Evolutionary conservation across 2,888 invertebrate genomes (phyloP), one percentile per base, ranked within the genome.

Genomic region (Agrotis clavis): DNA sequence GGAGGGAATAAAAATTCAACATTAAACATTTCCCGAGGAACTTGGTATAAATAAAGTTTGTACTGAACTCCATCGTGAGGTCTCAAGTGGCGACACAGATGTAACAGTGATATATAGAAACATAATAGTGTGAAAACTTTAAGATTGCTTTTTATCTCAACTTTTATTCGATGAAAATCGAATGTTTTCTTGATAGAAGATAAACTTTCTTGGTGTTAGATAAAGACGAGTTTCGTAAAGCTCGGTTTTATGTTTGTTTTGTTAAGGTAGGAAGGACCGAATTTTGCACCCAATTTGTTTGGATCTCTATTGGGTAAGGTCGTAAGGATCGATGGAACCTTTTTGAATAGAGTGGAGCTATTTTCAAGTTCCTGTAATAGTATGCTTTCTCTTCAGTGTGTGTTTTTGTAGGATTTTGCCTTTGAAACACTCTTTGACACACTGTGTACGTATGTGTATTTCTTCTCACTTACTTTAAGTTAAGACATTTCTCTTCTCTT

Each of bases 11-110:
- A 93, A 93, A 92, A 92, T 92, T 89, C 87, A 90, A 92, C 93
- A 92, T 93, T 93, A 93, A 94, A 93, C 91, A 93, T 93, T 92
- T 92, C 91, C 91, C 72, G 77, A 82, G 81, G 84, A 92, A 92
- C 89, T 92, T 86, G 83, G 87, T 90, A 92, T 92, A 93, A 93
- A 93, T 92, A 93, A 93, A 92, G 89, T 92, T 92, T 89, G 81
- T 84, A 63, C 74, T 76, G 74, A 89, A 90, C 89, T 91, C 83
- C 77, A 84, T 82, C 87, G 73, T 71, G 79, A 80, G 77, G 82
- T 85, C 77, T 83, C 83, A 78, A 87, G 89, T 87, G 83, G 73
- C 77, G 82, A 84, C 84, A 82, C 77, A 81, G 79, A 68, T 77
- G 79, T 74, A 68, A 79, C 81, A 68, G 57, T 68, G 77, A 79